These are phyloP conservation scores for Pleuronectes platessa DNA, from an alignment of 2,113 vertebrate genomes.

Conservation along the genomic window DNA sequence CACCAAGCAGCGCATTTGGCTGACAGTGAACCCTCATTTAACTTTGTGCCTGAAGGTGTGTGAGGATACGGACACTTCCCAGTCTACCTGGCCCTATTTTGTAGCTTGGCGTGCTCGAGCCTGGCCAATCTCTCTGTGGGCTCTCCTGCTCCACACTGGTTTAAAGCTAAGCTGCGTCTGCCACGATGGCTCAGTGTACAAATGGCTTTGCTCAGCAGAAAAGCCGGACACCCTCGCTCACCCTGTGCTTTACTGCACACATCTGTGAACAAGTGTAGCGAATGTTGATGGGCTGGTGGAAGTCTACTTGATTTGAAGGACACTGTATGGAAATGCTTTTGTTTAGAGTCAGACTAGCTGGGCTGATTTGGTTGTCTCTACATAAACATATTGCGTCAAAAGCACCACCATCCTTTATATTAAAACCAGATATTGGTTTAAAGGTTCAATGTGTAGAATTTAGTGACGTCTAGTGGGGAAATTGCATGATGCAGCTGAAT, in stretches of 20 bases:
- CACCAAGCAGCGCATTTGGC: conserved; percentile 61
- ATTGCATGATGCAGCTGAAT: not conserved
- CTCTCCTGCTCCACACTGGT: conserved; percentile 47
- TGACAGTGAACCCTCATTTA: conserved; percentile 70
- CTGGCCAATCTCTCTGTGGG: conserved; percentile 36
- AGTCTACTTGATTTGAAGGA: not conserved
- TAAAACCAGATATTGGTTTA: not conserved
- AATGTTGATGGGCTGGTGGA: conserved; percentile 29
- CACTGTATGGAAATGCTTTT: not conserved
- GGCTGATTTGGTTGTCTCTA: not conserved
- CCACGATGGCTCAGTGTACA: conserved; percentile 22
- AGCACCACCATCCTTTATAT: not conserved
- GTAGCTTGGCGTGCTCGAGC: conserved; percentile 11
- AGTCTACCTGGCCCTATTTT: conserved; percentile 37
- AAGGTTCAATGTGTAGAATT: not conserved
- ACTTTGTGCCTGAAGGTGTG: conserved; percentile 8
- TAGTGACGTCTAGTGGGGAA: too few relatives aligned
- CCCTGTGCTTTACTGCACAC: conserved; percentile 21
- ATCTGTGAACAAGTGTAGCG: not conserved
- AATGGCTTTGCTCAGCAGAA: conserved; percentile 53
- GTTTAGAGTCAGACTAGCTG: not conserved
- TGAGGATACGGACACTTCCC: conserved; percentile 7
- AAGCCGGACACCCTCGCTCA: conserved; percentile 33
- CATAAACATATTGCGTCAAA: too few relatives aligned
- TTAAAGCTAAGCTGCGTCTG: conserved; percentile 23